Evolutionary conservation across 2,113 vertebrate genomes (phyloP).

Genomic region (Scortum barcoo): DNA sequence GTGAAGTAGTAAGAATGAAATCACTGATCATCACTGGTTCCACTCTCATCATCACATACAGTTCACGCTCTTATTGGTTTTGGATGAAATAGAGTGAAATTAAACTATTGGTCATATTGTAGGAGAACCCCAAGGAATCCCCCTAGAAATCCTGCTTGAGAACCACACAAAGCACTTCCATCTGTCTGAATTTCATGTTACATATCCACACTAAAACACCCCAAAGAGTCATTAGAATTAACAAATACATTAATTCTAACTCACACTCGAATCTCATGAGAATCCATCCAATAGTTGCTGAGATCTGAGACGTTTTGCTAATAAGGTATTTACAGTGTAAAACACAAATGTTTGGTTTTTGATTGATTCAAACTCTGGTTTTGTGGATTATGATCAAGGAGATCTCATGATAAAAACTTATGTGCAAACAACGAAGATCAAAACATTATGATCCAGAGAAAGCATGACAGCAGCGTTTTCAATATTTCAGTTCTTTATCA

Average conservation of each 20-base stretch:
- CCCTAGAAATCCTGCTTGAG: neutral
- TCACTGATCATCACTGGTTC: neutral
- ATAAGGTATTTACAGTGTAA: neutral
- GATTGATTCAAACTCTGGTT: too few species aligned
- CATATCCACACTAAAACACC: neutral
- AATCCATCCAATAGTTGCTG: neutral
- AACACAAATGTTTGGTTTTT: too few species aligned
- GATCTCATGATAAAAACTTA: neutral
- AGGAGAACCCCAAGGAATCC: conserved; percentile 27
- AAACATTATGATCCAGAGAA: neutral
- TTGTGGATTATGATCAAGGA: neutral
- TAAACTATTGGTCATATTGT: neutral
- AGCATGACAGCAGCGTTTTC: neutral
- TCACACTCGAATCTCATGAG: neutral
- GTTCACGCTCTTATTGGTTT: neutral
- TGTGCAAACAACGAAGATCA: neutral
- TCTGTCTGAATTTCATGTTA: conserved; percentile 9
- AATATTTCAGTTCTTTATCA: neutral
- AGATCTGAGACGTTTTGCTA: neutral
- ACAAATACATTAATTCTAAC: neutral
- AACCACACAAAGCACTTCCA: conserved; percentile 14
- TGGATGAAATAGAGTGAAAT: neutral
- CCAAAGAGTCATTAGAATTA: too few species aligned
- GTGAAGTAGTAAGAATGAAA: neutral
- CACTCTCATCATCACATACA: neutral